These are phyloP conservation scores for Agrypnus murinus DNA, from an alignment of 2,888 invertebrate species.

Conservation along the genomic window DNA sequence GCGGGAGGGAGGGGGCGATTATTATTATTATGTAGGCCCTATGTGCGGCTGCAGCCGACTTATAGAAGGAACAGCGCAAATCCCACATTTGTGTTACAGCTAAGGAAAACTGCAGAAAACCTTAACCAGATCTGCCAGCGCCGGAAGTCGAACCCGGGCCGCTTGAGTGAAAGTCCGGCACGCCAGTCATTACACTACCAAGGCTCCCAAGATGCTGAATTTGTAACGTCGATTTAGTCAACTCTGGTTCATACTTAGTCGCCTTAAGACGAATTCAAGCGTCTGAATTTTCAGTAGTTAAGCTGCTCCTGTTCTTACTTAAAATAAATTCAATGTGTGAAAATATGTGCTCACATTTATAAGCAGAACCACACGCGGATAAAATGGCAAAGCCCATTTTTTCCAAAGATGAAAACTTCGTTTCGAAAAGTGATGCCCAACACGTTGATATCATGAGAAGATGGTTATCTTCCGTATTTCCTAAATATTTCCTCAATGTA, in stretches of 20 bases:
- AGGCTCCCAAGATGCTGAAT: conserved; percentile 14
- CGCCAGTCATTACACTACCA: too few relatives aligned
- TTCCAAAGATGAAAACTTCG: conserved; percentile 9
- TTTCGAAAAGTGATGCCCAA: conserved; percentile 23
- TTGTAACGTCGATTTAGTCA: conserved; percentile 16
- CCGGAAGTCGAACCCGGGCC: too few relatives aligned
- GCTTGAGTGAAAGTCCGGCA: too few relatives aligned
- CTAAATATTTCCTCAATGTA: conserved; percentile 4
- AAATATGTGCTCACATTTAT: conserved; percentile 19
- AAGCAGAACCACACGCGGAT: conserved; percentile 5
- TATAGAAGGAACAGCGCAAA: too few relatives aligned
- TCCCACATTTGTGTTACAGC: too few relatives aligned
- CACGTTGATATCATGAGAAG: conserved; percentile 16
- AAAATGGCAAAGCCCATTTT: conserved; percentile 15
- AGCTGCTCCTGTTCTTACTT: conserved; percentile 16
- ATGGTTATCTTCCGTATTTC: conserved; percentile 4
- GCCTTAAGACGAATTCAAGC: conserved; percentile 6
- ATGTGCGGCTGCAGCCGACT: too few relatives aligned
- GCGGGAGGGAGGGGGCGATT: too few relatives aligned
- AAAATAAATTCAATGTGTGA: conserved; percentile 23
- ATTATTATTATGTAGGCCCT: too few relatives aligned
- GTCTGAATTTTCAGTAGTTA: conserved; percentile 34
- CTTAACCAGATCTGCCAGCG: too few relatives aligned
- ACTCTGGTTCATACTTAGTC: conserved; percentile 10
- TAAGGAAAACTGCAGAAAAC: too few relatives aligned